These are phyloP conservation scores for Dermolepida albohirtum DNA, from an alignment of 2,888 invertebrate species.

Conservation along the genomic window DNA sequence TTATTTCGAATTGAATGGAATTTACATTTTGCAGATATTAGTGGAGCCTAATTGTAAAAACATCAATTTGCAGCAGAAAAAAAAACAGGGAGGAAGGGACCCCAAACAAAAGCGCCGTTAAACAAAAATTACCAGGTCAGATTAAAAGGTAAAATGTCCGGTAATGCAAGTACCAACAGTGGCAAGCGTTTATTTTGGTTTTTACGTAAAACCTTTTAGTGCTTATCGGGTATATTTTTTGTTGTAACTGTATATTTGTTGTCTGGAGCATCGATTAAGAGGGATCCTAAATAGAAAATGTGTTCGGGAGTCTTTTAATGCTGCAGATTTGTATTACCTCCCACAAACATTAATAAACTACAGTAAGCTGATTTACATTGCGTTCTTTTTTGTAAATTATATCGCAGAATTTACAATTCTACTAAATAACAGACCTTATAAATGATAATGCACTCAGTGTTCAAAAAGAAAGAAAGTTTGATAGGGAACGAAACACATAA, in stretches of 20 bases:
- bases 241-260: neutral
- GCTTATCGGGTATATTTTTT: neutral
- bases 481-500: too few relatives aligned
- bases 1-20: constrained; percentile 18
- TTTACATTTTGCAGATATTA: constrained; percentile 16
- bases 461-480: too few relatives aligned
- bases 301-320: too few relatives aligned
- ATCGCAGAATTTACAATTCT: too few relatives aligned
- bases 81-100: neutral
- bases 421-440: too few relatives aligned
- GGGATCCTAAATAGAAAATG: neutral
- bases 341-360: too few relatives aligned
- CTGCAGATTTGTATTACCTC: too few relatives aligned
- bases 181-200: constrained; percentile 2
- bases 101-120: constrained; percentile 4
- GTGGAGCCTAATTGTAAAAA: constrained; percentile 16
- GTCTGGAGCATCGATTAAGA: constrained; percentile 1
- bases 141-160: constrained; percentile 18
- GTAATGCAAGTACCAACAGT: neutral
- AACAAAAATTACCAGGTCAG: constrained; percentile 10
- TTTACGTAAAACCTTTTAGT: constrained; percentile 10
- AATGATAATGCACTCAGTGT: too few relatives aligned
- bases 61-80: constrained; percentile 16
- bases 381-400: too few relatives aligned
- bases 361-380: too few relatives aligned